These are phyloP conservation scores for Melanotaenia trifasciata DNA, from an alignment of 2,797 vertebrate genomes.

Conservation along the genomic window DNA sequence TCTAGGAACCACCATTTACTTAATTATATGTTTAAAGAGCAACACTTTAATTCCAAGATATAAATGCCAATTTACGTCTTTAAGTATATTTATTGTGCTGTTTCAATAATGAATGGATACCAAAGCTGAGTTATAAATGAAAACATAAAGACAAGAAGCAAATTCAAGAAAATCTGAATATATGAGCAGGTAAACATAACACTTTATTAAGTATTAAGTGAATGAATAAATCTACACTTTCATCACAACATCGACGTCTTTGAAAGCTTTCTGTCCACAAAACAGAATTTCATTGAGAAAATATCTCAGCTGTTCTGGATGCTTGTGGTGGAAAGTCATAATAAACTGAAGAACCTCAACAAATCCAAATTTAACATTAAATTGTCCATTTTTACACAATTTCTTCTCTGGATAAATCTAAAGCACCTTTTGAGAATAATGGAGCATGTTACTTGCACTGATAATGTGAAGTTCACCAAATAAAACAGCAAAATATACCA, in stretches of 20 bases:
- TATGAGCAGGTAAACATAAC: background rate
- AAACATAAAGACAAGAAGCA: background rate
- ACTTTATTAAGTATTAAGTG: background rate
- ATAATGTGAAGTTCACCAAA: background rate
- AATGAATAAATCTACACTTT: background rate
- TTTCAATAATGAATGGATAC: background rate
- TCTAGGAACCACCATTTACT: slow-evolving; percentile 5
- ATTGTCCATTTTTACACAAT: too few species aligned
- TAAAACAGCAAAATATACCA: background rate
- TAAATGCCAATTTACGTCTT: background rate
- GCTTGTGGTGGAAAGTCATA: background rate
- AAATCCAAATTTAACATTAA: background rate
- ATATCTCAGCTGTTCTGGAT: background rate
- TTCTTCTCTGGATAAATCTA: background rate
- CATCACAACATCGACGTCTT: background rate
- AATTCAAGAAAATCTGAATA: background rate
- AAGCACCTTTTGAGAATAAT: too few species aligned
- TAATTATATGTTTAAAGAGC: background rate
- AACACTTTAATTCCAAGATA: background rate
- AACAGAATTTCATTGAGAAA: background rate
- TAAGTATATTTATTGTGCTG: background rate
- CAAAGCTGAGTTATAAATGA: background rate
- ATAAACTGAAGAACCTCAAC: background rate
- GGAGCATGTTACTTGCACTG: background rate
- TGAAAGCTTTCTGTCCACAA: background rate